These are phyloP conservation scores for Dicrurus megarhynchus DNA, from an alignment of 2,113 vertebrate species.

Conservation along the genomic window DNA sequence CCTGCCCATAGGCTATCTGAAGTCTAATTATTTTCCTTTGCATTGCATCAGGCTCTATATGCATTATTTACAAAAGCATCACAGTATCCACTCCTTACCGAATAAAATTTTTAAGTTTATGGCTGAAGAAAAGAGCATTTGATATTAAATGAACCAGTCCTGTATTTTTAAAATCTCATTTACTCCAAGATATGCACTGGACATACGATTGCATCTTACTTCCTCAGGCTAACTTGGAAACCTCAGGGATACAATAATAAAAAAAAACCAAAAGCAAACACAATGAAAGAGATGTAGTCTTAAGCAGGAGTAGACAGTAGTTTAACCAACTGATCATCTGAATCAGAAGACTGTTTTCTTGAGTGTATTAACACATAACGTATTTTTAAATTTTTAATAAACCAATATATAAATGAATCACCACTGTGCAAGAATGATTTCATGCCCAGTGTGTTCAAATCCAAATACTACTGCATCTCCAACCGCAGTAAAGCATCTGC, in stretches of 20 bases:
- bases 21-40: background rate
- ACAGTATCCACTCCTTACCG: background rate
- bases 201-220: background rate
- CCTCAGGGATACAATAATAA: background rate
- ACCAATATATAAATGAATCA: background rate
- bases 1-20: background rate
- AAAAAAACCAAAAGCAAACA: background rate
- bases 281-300: background rate
- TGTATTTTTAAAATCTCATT: background rate
- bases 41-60: background rate
- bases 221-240: background rate
- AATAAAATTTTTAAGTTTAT: background rate
- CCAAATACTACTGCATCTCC: background rate
- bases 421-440: background rate
- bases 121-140: background rate
- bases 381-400: background rate
- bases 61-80: constrained; percentile 19
- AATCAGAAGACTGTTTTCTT: background rate
- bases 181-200: background rate
- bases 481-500: background rate
- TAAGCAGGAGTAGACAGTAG: background rate
- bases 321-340: background rate
- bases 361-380: background rate
- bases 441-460: background rate
- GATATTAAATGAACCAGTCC: background rate